These are phyloP conservation scores for Varanus komodoensis DNA, from an alignment of 2,113 vertebrate species.

Conservation along the genomic window DNA sequence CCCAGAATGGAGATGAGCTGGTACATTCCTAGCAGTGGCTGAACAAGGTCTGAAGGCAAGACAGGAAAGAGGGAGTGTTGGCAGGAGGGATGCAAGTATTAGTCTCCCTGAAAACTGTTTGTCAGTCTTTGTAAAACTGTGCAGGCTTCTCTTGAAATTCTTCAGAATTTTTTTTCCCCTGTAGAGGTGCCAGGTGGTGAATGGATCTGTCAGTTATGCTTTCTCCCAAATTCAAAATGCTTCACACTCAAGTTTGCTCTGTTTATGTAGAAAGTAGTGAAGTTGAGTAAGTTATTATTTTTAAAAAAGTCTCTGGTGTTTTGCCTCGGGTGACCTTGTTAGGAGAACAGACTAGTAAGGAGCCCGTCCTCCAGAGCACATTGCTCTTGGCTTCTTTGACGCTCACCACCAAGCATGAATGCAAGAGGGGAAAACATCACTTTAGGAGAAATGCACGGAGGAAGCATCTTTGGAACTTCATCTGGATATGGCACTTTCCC, in stretches of 20 bases:
- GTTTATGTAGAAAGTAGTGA: too few relatives aligned
- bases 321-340: too few relatives aligned
- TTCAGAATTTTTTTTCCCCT: neutral
- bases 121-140: neutral
- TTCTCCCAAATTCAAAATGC: too few relatives aligned
- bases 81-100: neutral
- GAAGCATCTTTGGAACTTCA: neutral
- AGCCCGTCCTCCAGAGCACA: too few relatives aligned
- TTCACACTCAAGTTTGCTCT: too few relatives aligned
- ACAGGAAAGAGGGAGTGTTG: neutral
- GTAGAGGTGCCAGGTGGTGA: neutral
- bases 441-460: neutral
- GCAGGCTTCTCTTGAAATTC: neutral
- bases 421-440: neutral
- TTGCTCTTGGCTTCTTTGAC: too few relatives aligned
- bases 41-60: neutral
- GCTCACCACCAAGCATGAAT: too few relatives aligned
- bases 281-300: neutral
- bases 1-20: neutral
- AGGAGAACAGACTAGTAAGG: too few relatives aligned
- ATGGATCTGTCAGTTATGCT: too few relatives aligned
- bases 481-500: neutral
- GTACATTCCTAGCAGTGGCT: neutral
- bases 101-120: neutral
- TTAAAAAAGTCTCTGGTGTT: too few relatives aligned